Percentiles rank a stretch among this genome's conserved stretches.
phyloP scores from a whole-genome alignment of 2,888 invertebrate genomes.

The Amphiduros pacificus region DNA sequence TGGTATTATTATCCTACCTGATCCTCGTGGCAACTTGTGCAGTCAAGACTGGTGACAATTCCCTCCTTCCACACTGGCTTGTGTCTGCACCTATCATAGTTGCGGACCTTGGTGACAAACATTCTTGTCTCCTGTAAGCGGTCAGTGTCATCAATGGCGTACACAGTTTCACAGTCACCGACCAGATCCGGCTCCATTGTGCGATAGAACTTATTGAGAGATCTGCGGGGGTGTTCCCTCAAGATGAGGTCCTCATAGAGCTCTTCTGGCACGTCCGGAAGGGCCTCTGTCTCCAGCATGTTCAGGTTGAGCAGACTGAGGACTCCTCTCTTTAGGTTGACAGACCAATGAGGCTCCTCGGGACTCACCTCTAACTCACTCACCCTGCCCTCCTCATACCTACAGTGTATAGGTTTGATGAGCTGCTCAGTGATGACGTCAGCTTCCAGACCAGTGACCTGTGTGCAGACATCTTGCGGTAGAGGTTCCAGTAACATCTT shows the following conservation, averaged over 20 bases:
- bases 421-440: conserved; percentile 30
- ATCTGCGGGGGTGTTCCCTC: not conserved
- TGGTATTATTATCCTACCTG: no score
- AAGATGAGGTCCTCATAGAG: not conserved
- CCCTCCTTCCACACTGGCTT: conserved; percentile 33
- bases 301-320: conserved; percentile 51
- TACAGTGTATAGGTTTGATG: conserved; percentile 35
- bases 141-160: conserved; percentile 30
- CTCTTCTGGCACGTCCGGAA: not conserved
- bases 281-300: conserved; percentile 18
- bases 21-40: no score
- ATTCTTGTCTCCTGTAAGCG: conserved; percentile 32
- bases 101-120: conserved; percentile 57
- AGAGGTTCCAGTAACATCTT: not conserved
- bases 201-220: conserved; percentile 28
- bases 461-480: no score
- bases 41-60: no score
- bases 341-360: conserved; percentile 56
- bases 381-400: conserved; percentile 27
- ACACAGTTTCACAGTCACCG: conserved; percentile 52
- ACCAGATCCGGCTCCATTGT: conserved; percentile 40
- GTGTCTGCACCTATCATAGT: conserved; percentile 55
- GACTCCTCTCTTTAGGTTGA: conserved; percentile 59
- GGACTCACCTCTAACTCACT: not conserved
- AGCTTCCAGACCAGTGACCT: no score